A percentile compares a stretch with the other conserved stretches of the same genome.
phyloP scores from a whole-genome alignment of 2,888 invertebrate species.

The Schrankia costaestrigalis region DNA sequence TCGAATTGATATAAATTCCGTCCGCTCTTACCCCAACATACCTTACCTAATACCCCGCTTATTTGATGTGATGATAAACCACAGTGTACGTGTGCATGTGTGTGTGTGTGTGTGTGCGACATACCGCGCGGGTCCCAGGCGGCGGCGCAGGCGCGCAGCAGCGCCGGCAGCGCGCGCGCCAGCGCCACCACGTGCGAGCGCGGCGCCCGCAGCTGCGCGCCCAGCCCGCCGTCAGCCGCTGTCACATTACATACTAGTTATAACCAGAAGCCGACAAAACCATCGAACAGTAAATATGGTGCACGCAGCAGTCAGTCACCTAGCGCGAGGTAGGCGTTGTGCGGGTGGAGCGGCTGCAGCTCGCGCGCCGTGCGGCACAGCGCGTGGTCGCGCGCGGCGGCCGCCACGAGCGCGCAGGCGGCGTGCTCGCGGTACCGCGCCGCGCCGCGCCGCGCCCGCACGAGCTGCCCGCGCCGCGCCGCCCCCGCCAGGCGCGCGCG shows the following conservation, averaged over 20 bases:
- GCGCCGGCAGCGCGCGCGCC: constrained; percentile 19
- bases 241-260: constrained; percentile 10
- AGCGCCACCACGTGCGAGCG: constrained; percentile 26
- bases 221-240: constrained; percentile 38
- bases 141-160: constrained; percentile 32
- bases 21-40: too few species aligned
- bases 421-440: constrained; percentile 48
- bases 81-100: too few species aligned
- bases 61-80: too few species aligned
- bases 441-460: constrained; percentile 10
- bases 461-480: constrained; percentile 35
- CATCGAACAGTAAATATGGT: not conserved
- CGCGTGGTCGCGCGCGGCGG: constrained; percentile 28
- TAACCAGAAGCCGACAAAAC: not conserved
- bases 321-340: constrained; percentile 39
- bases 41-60: too few species aligned
- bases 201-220: constrained; percentile 19
- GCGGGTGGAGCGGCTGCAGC: constrained; percentile 33
- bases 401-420: constrained; percentile 35
- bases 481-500: constrained; percentile 31
- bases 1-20: too few species aligned
- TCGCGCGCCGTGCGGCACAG: constrained; percentile 26
- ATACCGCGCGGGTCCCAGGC: constrained; percentile 8
- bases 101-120: too few species aligned
- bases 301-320: constrained; percentile 30